A percentile compares a stretch with the other conserved stretches of the same genome.
These are phyloP conservation scores for Hirtodrosophila cameraria DNA, from an alignment of 2,888 invertebrate genomes.

Conservation along the genomic window DNA sequence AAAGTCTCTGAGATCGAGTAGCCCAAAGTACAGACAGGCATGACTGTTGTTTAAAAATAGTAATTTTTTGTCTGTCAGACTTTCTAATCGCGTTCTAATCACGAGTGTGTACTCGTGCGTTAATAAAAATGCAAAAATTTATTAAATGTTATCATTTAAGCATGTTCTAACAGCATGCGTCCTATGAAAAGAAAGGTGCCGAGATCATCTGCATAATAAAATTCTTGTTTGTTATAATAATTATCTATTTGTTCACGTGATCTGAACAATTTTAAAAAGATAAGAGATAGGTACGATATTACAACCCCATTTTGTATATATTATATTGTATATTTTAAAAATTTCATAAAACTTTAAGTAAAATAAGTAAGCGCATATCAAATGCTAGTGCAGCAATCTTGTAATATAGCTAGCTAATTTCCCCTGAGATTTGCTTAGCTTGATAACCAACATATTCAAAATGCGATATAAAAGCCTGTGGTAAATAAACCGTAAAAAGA, in stretches of 20 bases:
- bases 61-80: not conserved
- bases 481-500: not conserved
- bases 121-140: slow-evolving; percentile 1
- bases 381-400: not conserved
- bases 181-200: not conserved
- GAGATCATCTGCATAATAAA: not conserved
- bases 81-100: not conserved
- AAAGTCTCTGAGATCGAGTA: no score
- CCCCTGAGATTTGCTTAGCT: not conserved
- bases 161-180: slow-evolving; percentile 28
- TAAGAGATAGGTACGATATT: slow-evolving; percentile 1
- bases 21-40: no score
- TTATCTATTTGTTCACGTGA: slow-evolving; percentile 12
- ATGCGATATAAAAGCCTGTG: not conserved
- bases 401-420: not conserved
- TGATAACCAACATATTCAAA: not conserved
- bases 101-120: not conserved
- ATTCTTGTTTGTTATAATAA: not conserved
- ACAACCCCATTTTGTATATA: no score
- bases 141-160: not conserved
- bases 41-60: not conserved
- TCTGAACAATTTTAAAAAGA: slow-evolving; percentile 4
- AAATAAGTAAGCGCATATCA: not conserved
- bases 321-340: no score
- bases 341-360: no score